phyloP scores from a whole-genome alignment of 2,888 invertebrate species.

The Phalangium opilio region DNA sequence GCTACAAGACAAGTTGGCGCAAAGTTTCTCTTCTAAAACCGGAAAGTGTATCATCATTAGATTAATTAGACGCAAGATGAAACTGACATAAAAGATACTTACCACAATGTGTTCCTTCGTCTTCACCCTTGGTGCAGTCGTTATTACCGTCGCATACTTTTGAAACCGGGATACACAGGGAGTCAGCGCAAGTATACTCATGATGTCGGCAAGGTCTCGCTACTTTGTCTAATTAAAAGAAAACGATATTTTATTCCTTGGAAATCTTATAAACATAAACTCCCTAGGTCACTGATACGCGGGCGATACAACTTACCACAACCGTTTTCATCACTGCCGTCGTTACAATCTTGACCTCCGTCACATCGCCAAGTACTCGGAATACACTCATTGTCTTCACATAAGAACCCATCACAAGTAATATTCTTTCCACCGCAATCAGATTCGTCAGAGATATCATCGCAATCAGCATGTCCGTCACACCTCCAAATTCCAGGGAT shows the following conservation, averaged over 20 bases:
- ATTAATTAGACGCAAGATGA: not conserved
- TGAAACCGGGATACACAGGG: constrained; percentile 13
- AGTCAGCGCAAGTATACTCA: constrained; percentile 13
- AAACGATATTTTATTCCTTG: not conserved
- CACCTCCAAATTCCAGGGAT: constrained; percentile 16
- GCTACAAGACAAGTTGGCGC: constrained; percentile 12
- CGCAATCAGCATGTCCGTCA: constrained; percentile 20
- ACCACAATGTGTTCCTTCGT: constrained; percentile 19
- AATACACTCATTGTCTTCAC: constrained; percentile 19
- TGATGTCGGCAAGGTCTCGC: constrained; percentile 2
- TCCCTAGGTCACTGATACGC: no score
- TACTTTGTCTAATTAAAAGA: not conserved
- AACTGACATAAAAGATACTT: no score
- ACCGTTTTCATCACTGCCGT: constrained; percentile 20
- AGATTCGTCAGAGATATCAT: constrained; percentile 20
- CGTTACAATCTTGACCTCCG: constrained; percentile 19
- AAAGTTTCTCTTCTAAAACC: not conserved
- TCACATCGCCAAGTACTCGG: constrained; percentile 17
- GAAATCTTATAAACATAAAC: no score
- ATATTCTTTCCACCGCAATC: constrained; percentile 9
- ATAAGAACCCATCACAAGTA: constrained; percentile 11
- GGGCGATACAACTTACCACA: constrained; percentile 9
- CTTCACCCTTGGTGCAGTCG: constrained; percentile 19
- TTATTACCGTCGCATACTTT: constrained; percentile 18
- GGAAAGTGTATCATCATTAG: not conserved